Conservation (phyloP, 1,140 invertebrate genomes). For the Monomorium pharaonis region DNA sequence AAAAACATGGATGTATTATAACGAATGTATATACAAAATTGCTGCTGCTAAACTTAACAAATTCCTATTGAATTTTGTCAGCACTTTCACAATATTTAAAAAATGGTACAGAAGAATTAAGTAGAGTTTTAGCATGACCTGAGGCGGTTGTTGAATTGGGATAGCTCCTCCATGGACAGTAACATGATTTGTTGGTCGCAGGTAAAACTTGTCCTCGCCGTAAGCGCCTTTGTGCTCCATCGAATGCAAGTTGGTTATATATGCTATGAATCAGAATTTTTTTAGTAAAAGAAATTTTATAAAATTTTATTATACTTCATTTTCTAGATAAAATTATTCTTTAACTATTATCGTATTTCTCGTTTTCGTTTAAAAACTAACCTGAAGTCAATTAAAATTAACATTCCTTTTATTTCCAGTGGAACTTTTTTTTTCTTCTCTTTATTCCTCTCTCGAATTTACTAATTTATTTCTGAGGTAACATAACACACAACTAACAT, state of each 20-base stretch:
- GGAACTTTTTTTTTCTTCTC: not conserved
- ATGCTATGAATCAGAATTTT: conserved; percentile 69
- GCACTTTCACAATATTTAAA: not conserved
- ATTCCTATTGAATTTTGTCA: not conserved
- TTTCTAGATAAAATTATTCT: not conserved
- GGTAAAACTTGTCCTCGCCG: conserved; percentile 83
- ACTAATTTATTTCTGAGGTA: not conserved
- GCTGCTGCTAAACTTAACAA: not conserved
- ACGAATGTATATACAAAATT: conserved; percentile 1
- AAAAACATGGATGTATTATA: not conserved
- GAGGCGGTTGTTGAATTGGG: conserved; percentile 85
- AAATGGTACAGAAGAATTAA: not conserved
- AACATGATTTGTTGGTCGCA: conserved; percentile 84
- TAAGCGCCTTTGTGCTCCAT: conserved; percentile 80
- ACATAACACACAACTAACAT: not conserved
- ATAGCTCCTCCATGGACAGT: conserved; percentile 84
- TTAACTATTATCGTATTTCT: not conserved
- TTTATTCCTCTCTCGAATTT: not conserved
- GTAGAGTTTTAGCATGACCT: conserved; percentile 74
- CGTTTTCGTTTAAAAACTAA: not conserved
- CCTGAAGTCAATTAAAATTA: not conserved
- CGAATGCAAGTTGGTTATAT: conserved; percentile 80
- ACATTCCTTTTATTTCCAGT: not conserved
- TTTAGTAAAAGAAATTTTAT: not conserved
- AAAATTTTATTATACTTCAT: not conserved